phyloP scores from a whole-genome alignment of 1,140 invertebrate genomes.

The Drosophila persimilis region DNA sequence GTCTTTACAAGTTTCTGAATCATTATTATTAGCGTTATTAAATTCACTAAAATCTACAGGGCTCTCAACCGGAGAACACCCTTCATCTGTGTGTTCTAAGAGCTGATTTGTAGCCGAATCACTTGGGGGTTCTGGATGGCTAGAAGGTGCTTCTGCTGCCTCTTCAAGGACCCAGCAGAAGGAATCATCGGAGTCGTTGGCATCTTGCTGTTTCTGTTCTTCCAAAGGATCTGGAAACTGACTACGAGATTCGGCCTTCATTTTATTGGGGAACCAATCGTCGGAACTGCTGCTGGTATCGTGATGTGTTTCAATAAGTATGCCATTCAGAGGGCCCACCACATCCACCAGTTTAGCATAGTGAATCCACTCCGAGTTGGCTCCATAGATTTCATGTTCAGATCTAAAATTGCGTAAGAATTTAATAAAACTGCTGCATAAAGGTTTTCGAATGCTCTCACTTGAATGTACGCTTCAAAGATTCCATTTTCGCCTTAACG shows the following conservation, averaged over 20 bases:
- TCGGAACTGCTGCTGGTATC: conserved; percentile 4
- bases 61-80: too few species aligned
- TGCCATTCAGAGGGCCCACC: background rate
- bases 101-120: too few species aligned
- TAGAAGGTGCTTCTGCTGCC: too few species aligned
- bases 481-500: conserved; percentile 36
- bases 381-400: background rate
- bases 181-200: too few species aligned
- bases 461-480: conserved; percentile 36
- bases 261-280: conserved; percentile 11
- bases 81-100: too few species aligned
- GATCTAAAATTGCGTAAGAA: conserved; percentile 4
- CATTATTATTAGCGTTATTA: background rate
- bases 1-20: background rate
- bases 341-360: conserved; percentile 28
- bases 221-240: too few species aligned
- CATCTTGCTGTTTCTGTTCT: too few species aligned
- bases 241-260: too few species aligned
- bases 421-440: background rate
- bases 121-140: too few species aligned
- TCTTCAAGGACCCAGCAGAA: too few species aligned
- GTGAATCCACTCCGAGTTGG: conserved; percentile 35
- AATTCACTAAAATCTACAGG: too few species aligned
- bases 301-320: background rate
- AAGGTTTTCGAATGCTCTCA: background rate